A percentile compares a stretch with the other conserved stretches of the same genome.
phyloP scores from a whole-genome alignment of 2,888 invertebrate species.

The Chesias legatella region DNA sequence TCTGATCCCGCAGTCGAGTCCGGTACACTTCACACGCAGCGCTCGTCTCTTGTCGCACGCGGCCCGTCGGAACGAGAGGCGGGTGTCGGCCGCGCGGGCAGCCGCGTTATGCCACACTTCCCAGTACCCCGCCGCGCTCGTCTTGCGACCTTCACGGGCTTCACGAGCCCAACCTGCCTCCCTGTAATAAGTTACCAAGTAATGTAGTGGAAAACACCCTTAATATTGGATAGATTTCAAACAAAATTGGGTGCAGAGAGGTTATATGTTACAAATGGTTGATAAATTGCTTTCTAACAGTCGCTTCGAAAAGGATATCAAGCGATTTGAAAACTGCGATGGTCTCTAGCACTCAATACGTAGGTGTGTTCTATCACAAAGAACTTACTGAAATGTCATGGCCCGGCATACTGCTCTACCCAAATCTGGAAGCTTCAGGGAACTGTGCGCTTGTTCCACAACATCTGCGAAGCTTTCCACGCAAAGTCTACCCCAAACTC shows the following conservation, averaged over 20 bases:
- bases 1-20: constrained; percentile 85
- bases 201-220: too few relatives aligned
- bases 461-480: constrained; percentile 84
- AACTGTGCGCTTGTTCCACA: constrained; percentile 77
- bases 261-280: too few relatives aligned
- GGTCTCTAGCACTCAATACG: too few relatives aligned
- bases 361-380: too few relatives aligned
- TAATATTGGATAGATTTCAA: too few relatives aligned
- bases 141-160: constrained; percentile 62
- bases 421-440: constrained; percentile 84
- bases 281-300: too few relatives aligned
- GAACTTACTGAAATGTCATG: constrained; percentile 86
- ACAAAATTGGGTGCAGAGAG: too few relatives aligned
- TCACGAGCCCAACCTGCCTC: constrained; percentile 66
- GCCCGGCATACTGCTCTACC: constrained; percentile 88
- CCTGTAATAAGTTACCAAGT: constrained; percentile 32
- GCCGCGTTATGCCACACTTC: constrained; percentile 80
- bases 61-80: constrained; percentile 84
- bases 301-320: too few relatives aligned
- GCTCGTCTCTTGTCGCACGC: constrained; percentile 82
- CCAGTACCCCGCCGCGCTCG: constrained; percentile 75
- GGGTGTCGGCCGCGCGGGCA: constrained; percentile 76
- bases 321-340: too few relatives aligned
- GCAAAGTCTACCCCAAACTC: constrained; percentile 89
- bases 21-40: constrained; percentile 83